Base-by-base conservation (phyloP, 2,888 invertebrate species). In the Eupithecia subumbrata region DNA sequence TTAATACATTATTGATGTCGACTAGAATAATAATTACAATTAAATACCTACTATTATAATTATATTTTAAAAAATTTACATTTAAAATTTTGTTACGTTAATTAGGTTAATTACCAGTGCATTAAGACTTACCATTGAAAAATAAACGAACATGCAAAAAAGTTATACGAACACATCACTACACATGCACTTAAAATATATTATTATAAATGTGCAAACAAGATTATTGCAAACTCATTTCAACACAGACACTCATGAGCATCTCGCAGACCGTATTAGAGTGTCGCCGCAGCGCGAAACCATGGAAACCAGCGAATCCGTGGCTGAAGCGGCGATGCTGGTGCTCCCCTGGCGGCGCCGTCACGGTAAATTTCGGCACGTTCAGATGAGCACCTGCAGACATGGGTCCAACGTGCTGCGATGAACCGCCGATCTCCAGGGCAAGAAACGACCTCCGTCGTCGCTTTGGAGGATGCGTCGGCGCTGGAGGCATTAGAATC, bases 211-310 rank as follows among this genome's bases (percentile, higher is more conserved):
- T 78, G 75, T 75, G 68, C 77, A 72, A 75, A 77, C 76, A 74
- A 71, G 64, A 76, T 78, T 75, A 79, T 76, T 84, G 78, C 74
- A 68, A 84, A 85, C 84, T 84, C 86, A 87, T 88, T 86, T 85
- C 84, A 87, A 89, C 87, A 89, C 87, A 82, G 84, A 84, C 83
- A 84, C 86, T 88, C 84, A 84, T 84, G 84, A 86, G 87, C 84
- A 84, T 84, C 84, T 82, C 86, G 95, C 96, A 96, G 96, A 97
- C 97, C 96, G 96, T 95, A 85, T 94, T 95, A 89, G 96, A 92
- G 92, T 97, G 96, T 82, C 97, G 95, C 78, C 97, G 95, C 71
- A 97, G 95, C 77, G 96, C 96, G 86, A 97, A 96, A 86, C 96
- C 96, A 91, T 96, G 96, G 88, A 95, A 93, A 69, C 85, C 89